Conservation (phyloP, 92 coral and sea anemone species). For the Porites lobata region DNA sequence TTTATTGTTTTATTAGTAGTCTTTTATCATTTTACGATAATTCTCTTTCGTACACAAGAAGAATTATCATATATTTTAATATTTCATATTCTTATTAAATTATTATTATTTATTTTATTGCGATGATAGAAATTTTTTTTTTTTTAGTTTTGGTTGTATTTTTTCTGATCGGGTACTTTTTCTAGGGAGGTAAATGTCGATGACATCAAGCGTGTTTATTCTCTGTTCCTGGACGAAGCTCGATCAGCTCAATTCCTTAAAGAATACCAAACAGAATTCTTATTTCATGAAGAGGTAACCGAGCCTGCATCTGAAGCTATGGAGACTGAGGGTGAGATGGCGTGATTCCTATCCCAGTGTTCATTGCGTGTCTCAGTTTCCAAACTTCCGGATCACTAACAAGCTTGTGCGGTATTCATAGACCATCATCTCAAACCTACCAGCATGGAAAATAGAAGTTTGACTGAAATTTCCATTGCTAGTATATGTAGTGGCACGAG, state of each 20-base stretch:
- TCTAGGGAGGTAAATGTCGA: slow-evolving; percentile 94
- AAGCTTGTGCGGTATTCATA: not conserved
- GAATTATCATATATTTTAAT: no score
- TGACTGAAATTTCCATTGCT: not conserved
- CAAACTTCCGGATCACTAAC: not conserved
- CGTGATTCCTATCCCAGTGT: slow-evolving; percentile 20
- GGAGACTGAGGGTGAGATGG: slow-evolving; percentile 84
- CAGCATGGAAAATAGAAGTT: not conserved
- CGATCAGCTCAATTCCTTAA: slow-evolving; percentile 97
- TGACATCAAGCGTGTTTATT: slow-evolving; percentile 95
- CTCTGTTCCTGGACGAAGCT: slow-evolving; percentile 94
- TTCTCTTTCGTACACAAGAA: no score
- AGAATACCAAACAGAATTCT: slow-evolving; percentile 96
- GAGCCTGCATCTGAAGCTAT: slow-evolving; percentile 78
- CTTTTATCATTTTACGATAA: no score
- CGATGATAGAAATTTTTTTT: no score
- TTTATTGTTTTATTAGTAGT: no score
- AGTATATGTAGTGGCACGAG: not conserved
- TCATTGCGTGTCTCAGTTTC: slow-evolving; percentile 10
- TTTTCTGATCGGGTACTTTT: no score
- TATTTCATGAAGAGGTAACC: slow-evolving; percentile 86
- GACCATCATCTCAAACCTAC: not conserved
- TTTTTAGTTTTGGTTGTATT: no score
- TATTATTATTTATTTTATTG: no score
- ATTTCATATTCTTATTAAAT: no score